Conservation (phyloP, 2,113 vertebrate species). For the Oryzias woworae region DNA sequence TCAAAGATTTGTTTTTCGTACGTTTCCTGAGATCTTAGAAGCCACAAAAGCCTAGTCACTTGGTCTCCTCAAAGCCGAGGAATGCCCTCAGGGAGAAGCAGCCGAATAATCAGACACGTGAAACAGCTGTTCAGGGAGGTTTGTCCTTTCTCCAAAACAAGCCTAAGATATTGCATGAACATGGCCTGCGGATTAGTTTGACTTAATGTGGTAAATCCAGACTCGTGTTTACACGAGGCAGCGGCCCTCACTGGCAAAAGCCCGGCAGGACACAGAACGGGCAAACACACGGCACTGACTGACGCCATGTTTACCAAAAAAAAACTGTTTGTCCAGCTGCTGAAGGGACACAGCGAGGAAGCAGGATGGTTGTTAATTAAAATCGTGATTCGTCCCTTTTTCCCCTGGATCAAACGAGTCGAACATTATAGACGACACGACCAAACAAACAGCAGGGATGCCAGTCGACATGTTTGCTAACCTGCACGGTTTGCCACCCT, state of each 20-base stretch:
- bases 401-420: conserved; percentile 67
- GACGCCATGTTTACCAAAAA: conserved; percentile 56
- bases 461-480: conserved; percentile 62
- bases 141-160: conserved; percentile 23
- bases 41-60: neutral
- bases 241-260: conserved; percentile 24
- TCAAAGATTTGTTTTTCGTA: too few relatives aligned
- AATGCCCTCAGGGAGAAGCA: neutral
- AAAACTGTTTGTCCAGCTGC: conserved; percentile 77
- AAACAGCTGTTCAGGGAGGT: conserved; percentile 55
- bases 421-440: conserved; percentile 40
- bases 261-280: conserved; percentile 47
- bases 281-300: conserved; percentile 52
- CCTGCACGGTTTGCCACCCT: conserved; percentile 20
- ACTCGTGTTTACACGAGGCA: conserved; percentile 60
- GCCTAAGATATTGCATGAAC: conserved; percentile 43
- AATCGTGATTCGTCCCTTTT: conserved; percentile 76
- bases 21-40: too few relatives aligned
- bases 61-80: too few relatives aligned
- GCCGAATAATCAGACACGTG: conserved; percentile 24
- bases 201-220: conserved; percentile 55
- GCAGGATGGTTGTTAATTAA: conserved; percentile 72
- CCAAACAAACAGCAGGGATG: conserved; percentile 53
- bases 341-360: conserved; percentile 29
- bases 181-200: conserved; percentile 58